Percentiles rank a stretch among this genome's conserved stretches.
These are phyloP conservation scores for Hirudinaria manillensis DNA, from an alignment of 2,888 invertebrate species.

Conservation along the genomic window DNA sequence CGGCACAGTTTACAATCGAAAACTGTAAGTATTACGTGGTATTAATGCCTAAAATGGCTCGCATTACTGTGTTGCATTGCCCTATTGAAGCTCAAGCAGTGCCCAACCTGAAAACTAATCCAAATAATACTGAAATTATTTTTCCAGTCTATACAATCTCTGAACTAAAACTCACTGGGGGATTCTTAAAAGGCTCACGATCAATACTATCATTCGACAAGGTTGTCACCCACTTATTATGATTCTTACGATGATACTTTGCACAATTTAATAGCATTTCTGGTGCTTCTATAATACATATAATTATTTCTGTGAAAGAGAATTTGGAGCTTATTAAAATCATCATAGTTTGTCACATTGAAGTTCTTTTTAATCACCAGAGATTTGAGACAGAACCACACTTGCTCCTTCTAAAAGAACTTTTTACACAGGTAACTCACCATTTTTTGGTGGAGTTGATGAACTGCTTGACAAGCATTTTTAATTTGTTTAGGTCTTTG, in stretches of 20 bases:
- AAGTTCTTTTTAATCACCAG: constrained; percentile 37
- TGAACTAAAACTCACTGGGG: constrained; percentile 92
- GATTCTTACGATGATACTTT: too few relatives aligned
- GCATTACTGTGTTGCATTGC: too few relatives aligned
- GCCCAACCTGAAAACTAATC: too few relatives aligned
- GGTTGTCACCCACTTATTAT: not conserved
- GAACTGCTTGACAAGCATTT: not conserved
- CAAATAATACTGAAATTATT: not conserved
- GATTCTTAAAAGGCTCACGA: constrained; percentile 86
- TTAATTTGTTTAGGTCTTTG: constrained; percentile 68
- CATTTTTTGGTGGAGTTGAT: too few relatives aligned
- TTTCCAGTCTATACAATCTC: constrained; percentile 84
- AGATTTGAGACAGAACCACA: constrained; percentile 65
- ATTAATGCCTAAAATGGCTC: not conserved
- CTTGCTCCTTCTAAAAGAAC: constrained; percentile 66
- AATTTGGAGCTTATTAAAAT: too few relatives aligned
- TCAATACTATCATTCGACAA: constrained; percentile 60
- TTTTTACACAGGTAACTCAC: constrained; percentile 61
- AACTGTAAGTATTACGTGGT: constrained; percentile 65
- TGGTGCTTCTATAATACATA: too few relatives aligned
- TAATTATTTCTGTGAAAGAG: too few relatives aligned
- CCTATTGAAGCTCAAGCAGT: too few relatives aligned
- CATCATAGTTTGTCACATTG: too few relatives aligned
- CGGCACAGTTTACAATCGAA: constrained; percentile 87
- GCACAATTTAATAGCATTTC: too few relatives aligned